Conservation (phyloP, 2,888 invertebrate genomes). For the Diarsia rubi region DNA sequence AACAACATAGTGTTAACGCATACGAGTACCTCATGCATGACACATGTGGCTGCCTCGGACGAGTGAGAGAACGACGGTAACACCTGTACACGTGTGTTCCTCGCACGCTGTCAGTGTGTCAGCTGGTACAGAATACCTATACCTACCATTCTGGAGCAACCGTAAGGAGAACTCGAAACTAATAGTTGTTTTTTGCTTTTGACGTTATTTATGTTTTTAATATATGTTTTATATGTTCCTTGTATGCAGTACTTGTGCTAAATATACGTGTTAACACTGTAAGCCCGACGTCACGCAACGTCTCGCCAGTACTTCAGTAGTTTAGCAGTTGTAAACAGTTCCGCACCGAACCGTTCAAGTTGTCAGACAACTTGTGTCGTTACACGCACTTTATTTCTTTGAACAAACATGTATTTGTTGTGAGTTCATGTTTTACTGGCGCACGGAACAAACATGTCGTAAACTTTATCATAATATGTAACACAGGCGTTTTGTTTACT, state of each 20-base stretch:
- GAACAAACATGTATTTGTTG: constrained; percentile 4
- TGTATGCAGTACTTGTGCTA: neutral
- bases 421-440: neutral
- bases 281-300: neutral
- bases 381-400: neutral
- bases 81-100: too few relatives aligned
- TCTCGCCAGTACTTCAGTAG: neutral
- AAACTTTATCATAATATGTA: neutral
- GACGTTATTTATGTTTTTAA: neutral
- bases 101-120: too few relatives aligned
- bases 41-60: too few relatives aligned
- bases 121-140: too few relatives aligned
- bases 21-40: neutral
- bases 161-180: neutral
- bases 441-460: neutral
- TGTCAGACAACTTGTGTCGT: neutral
- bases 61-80: too few relatives aligned
- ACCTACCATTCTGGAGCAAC: neutral
- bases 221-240: neutral
- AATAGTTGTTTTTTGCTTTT: neutral
- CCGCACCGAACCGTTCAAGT: neutral
- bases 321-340: neutral
- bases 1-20: neutral
- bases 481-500: neutral
- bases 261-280: neutral